These are phyloP conservation scores for Anguilla marmorata DNA, from an alignment of 2,797 vertebrate species.

Conservation along the genomic window DNA sequence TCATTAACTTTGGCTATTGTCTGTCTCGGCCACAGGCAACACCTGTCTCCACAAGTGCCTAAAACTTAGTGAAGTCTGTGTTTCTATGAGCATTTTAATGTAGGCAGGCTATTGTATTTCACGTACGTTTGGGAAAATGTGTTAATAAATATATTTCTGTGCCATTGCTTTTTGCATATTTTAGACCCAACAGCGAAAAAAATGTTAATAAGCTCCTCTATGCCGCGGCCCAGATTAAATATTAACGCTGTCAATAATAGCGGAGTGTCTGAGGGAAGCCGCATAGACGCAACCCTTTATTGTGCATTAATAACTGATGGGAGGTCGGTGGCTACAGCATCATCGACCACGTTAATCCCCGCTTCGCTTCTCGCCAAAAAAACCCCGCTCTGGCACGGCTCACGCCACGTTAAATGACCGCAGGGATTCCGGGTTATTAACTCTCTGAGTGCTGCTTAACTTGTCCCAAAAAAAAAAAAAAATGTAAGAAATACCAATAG, in stretches of 20 bases:
- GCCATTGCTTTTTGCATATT: slow-evolving; percentile 29
- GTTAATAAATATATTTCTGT: slow-evolving; percentile 40
- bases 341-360: slow-evolving; percentile 51
- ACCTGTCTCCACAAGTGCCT: background rate
- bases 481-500: background rate
- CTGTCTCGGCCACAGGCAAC: background rate
- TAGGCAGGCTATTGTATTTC: slow-evolving; percentile 33
- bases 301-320: slow-evolving; percentile 63
- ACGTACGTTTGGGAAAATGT: slow-evolving; percentile 13
- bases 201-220: slow-evolving; percentile 68
- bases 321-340: slow-evolving; percentile 52
- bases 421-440: background rate
- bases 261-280: slow-evolving; percentile 63
- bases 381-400: background rate
- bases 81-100: background rate
- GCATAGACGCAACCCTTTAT: slow-evolving; percentile 64
- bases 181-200: slow-evolving; percentile 43
- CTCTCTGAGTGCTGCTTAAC: background rate
- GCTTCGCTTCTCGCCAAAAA: slow-evolving; percentile 15
- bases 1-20: background rate
- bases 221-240: slow-evolving; percentile 71
- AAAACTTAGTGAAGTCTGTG: background rate
- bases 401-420: background rate
- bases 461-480: background rate
- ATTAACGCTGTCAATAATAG: slow-evolving; percentile 71